These are phyloP conservation scores for Sycophila texana DNA, from an alignment of 2,888 invertebrate genomes.

Conservation along the genomic window DNA sequence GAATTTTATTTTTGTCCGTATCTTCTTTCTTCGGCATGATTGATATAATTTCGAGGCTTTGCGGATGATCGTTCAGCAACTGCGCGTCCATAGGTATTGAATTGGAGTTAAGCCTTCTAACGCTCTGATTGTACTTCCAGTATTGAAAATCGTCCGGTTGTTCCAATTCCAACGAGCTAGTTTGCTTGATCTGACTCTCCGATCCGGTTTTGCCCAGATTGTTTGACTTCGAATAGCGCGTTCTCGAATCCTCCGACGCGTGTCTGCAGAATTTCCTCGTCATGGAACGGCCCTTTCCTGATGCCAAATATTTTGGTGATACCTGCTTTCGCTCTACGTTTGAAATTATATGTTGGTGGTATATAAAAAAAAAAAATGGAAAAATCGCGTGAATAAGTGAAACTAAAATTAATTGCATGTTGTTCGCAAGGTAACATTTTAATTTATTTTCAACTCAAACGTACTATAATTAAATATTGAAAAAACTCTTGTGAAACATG, in stretches of 20 bases:
- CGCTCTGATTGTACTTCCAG: slow-evolving; percentile 72
- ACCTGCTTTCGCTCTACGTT: slow-evolving; percentile 64
- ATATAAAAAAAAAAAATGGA: not conserved
- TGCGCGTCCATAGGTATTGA: slow-evolving; percentile 71
- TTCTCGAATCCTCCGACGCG: slow-evolving; percentile 70
- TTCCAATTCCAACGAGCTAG: slow-evolving; percentile 79
- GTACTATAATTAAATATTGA: not conserved
- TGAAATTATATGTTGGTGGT: slow-evolving; percentile 13
- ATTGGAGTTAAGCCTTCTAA: slow-evolving; percentile 69
- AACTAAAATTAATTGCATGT: not conserved
- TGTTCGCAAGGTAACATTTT: too few relatives aligned
- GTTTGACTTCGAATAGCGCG: slow-evolving; percentile 68
- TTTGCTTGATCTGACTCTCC: slow-evolving; percentile 77
- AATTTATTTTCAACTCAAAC: too few relatives aligned
- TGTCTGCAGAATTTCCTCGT: slow-evolving; percentile 69
- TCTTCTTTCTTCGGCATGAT: slow-evolving; percentile 71
- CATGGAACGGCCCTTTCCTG: slow-evolving; percentile 67
- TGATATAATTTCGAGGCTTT: slow-evolving; percentile 72
- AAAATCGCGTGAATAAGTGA: slow-evolving; percentile 1
- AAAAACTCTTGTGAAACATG: slow-evolving; percentile 4
- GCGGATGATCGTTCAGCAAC: slow-evolving; percentile 70
- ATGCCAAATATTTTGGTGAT: slow-evolving; percentile 66
- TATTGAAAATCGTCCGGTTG: slow-evolving; percentile 78
- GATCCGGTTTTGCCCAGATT: slow-evolving; percentile 76
- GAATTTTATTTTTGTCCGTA: slow-evolving; percentile 71